A percentile compares a stretch with the other conserved stretches of the same genome.
These are phyloP conservation scores for Deroplatys truncata DNA, from an alignment of 2,888 invertebrate genomes.

Conservation along the genomic window DNA sequence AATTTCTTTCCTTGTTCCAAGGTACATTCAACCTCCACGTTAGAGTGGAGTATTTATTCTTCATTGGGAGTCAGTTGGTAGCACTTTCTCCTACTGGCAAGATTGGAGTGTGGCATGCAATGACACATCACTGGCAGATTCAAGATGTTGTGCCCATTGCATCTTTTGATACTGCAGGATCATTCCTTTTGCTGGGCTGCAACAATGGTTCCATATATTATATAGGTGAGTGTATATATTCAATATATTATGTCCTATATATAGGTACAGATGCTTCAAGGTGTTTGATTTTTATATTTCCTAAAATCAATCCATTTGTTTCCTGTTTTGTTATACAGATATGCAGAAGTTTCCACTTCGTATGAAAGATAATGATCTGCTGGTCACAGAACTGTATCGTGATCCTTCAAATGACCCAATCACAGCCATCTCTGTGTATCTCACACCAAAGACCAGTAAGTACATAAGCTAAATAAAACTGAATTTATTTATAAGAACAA, in stretches of 20 bases:
- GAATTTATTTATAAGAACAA: background rate
- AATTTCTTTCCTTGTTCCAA: constrained; percentile 39
- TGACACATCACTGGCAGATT: constrained; percentile 98
- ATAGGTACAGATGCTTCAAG: too few species aligned
- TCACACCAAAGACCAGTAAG: constrained; percentile 98
- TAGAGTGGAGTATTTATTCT: constrained; percentile 91
- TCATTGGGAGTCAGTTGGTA: constrained; percentile 97
- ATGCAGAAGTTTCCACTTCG: constrained; percentile 99
- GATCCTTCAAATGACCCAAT: constrained; percentile 95
- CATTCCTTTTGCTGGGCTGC: constrained; percentile 90
- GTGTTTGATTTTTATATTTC: too few species aligned
- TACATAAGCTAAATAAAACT: constrained; percentile 33
- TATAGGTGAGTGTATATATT: constrained; percentile 62
- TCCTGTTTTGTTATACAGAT: constrained; percentile 55
- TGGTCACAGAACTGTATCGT: constrained; percentile 93
- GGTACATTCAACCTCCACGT: constrained; percentile 89
- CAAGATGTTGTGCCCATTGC: constrained; percentile 94
- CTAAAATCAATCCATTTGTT: background rate
- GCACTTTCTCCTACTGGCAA: constrained; percentile 88
- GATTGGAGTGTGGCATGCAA: constrained; percentile 99
- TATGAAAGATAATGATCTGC: constrained; percentile 98
- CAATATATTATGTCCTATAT: too few species aligned
- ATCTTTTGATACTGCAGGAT: constrained; percentile 95
- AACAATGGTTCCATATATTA: constrained; percentile 96
- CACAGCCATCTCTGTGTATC: constrained; percentile 95